Conservation (phyloP, 2,888 invertebrate species). For the Xiphydria camelus region DNA sequence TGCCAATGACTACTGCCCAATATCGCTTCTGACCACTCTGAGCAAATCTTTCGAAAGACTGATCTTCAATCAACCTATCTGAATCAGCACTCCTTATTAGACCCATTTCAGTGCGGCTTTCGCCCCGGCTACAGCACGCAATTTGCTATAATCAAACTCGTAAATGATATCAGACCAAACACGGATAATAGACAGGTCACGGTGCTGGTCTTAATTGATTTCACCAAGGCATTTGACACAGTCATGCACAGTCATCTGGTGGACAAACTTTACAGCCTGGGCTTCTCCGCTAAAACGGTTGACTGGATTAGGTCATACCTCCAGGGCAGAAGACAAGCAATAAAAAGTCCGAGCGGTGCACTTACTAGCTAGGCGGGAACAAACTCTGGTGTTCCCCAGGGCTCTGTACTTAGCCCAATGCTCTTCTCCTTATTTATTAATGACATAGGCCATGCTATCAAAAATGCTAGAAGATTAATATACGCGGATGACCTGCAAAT, state of each 20-base stretch:
- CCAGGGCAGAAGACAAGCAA: neutral
- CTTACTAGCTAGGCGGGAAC: too few species aligned
- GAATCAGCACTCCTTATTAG: constrained; percentile 27
- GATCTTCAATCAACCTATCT: constrained; percentile 24
- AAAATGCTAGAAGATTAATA: neutral
- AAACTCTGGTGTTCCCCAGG: too few species aligned
- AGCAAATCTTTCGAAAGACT: constrained; percentile 28
- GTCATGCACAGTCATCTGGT: constrained; percentile 15
- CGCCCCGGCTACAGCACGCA: constrained; percentile 21
- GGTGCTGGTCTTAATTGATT: too few species aligned
- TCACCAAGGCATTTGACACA: constrained; percentile 1
- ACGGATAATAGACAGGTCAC: too few species aligned
- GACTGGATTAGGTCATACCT: neutral
- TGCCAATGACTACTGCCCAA: too few species aligned
- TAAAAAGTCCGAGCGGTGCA: too few species aligned
- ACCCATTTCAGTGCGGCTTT: constrained; percentile 34
- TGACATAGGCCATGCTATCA: neutral
- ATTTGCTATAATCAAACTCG: neutral
- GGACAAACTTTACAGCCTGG: constrained; percentile 23
- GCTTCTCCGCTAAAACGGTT: constrained; percentile 59
- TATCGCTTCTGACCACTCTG: constrained; percentile 23
- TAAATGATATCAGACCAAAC: too few species aligned
- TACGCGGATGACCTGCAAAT: constrained; percentile 4
- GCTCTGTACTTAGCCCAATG: too few species aligned
- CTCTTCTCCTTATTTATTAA: neutral